These are phyloP conservation scores for Epistrophe eligans DNA, from an alignment of 2,888 invertebrate genomes.

Conservation along the genomic window DNA sequence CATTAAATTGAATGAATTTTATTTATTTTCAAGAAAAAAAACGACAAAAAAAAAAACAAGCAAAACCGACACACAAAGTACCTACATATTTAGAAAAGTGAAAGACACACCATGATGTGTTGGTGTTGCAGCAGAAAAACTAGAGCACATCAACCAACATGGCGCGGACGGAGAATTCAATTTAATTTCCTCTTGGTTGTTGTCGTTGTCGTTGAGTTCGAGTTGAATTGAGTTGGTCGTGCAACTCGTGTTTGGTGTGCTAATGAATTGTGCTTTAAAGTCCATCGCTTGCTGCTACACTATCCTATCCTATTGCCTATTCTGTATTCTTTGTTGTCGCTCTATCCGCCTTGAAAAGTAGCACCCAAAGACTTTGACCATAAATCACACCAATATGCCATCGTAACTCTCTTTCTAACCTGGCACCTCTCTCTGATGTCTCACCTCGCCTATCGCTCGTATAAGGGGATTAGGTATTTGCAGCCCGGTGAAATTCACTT, in stretches of 20 bases:
- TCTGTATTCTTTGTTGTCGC: constrained; percentile 35
- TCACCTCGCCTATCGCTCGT: too few species aligned
- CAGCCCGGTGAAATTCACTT: constrained; percentile 65
- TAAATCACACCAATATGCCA: constrained; percentile 68
- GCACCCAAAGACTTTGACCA: constrained; percentile 44
- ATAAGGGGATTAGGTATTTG: constrained; percentile 3
- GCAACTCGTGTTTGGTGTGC: constrained; percentile 68
- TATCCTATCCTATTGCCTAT: constrained; percentile 23
- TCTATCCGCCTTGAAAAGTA: constrained; percentile 54
- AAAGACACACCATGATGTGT: constrained; percentile 25
- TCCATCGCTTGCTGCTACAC: neutral
- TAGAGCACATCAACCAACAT: constrained; percentile 70
- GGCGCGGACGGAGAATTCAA: constrained; percentile 64
- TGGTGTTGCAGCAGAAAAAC: constrained; percentile 19
- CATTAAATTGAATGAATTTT: constrained; percentile 25
- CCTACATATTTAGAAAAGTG: constrained; percentile 11
- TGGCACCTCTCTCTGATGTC: neutral
- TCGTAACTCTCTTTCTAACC: constrained; percentile 41
- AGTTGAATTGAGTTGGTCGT: constrained; percentile 30
- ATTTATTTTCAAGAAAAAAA: neutral
- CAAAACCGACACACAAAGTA: neutral
- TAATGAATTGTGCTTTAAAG: constrained; percentile 68
- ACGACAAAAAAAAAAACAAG: constrained; percentile 1
- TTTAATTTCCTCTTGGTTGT: constrained; percentile 31
- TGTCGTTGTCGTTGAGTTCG: constrained; percentile 13